A percentile compares a stretch with the other conserved stretches of the same genome.
phyloP scores from a whole-genome alignment of 2,113 vertebrate genomes.

The Bagarius yarrelli region DNA sequence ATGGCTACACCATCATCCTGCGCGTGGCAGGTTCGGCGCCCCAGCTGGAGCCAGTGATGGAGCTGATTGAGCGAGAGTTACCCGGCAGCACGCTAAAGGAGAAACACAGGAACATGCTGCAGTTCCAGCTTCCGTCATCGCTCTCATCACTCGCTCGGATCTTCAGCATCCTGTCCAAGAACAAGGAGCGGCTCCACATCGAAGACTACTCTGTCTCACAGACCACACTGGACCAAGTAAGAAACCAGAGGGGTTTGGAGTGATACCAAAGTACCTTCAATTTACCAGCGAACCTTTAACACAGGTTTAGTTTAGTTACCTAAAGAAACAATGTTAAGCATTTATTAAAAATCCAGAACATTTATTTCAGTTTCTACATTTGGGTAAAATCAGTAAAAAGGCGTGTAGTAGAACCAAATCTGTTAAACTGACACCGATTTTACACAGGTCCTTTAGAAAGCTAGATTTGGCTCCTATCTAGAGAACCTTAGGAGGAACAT shows the following conservation, averaged over 20 bases:
- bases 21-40: conserved; percentile 88
- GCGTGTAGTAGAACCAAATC: too few species aligned
- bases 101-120: conserved; percentile 94
- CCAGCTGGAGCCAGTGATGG: conserved; percentile 84
- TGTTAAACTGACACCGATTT: too few species aligned
- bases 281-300: not conserved
- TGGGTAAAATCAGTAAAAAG: too few species aligned
- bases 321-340: too few species aligned
- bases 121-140: conserved; percentile 92
- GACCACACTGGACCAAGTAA: conserved; percentile 98
- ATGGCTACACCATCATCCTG: conserved; percentile 95
- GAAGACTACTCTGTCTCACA: conserved; percentile 99
- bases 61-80: conserved; percentile 87
- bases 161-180: conserved; percentile 90
- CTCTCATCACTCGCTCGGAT: conserved; percentile 90
- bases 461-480: too few species aligned
- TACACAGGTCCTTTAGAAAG: too few species aligned
- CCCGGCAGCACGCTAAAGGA: conserved; percentile 94
- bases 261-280: not conserved
- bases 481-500: too few species aligned
- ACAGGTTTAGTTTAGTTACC: not conserved
- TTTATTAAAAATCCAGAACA: too few species aligned
- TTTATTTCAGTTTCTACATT: too few species aligned
- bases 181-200: conserved; percentile 90
- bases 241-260: conserved; percentile 40